These are phyloP conservation scores for Carlito syrichta DNA, from an alignment of 2,113 vertebrate species.

Conservation along the genomic window DNA sequence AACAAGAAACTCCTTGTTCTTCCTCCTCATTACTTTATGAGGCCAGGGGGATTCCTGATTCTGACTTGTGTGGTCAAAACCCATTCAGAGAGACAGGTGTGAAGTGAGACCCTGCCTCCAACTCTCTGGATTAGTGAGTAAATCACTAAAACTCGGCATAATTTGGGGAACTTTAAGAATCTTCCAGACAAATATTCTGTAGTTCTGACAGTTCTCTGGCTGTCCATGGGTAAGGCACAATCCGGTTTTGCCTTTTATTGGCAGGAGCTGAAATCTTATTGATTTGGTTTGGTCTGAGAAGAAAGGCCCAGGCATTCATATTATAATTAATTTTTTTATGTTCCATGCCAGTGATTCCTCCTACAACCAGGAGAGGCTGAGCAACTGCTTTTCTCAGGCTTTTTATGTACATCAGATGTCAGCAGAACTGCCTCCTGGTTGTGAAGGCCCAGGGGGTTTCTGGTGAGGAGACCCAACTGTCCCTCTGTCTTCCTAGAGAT, in stretches of 20 bases:
- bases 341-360: not conserved
- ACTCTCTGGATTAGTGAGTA: no score
- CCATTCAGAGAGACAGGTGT: not conserved
- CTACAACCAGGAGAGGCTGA: no score
- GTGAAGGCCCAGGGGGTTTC: not conserved
- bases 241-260: not conserved
- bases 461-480: not conserved
- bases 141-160: not conserved
- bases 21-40: not conserved
- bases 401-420: not conserved
- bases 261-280: not conserved
- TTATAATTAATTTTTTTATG: constrained; percentile 40
- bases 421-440: not conserved
- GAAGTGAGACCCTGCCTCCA: not conserved
- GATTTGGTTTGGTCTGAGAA: constrained; percentile 6
- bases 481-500: not conserved
- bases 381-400: not conserved
- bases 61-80: not conserved
- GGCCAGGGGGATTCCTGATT: not conserved
- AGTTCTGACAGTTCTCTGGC: not conserved
- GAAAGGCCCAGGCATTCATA: not conserved
- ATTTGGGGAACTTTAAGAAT: not conserved
- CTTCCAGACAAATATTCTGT: not conserved
- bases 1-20: not conserved
- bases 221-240: not conserved